These are phyloP conservation scores for Daboia siamensis DNA, from an alignment of 2,113 vertebrate genomes.

Conservation along the genomic window DNA sequence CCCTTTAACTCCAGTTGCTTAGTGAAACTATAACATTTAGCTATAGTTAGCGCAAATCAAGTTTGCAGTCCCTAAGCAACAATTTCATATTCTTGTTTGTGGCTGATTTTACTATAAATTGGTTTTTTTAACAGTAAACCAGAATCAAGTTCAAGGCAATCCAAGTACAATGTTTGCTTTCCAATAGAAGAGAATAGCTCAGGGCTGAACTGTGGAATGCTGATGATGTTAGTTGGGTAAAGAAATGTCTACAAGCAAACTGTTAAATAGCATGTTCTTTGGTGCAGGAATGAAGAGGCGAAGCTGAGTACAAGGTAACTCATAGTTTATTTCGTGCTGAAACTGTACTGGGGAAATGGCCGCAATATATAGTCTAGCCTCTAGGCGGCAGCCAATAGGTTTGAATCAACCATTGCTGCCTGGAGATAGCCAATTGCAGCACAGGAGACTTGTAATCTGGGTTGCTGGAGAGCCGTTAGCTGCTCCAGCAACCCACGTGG, in stretches of 20 bases:
- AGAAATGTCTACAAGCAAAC: background rate
- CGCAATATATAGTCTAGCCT: no score
- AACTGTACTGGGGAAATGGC: no score
- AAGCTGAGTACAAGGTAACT: no score
- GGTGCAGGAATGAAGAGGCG: no score
- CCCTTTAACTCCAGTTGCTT: background rate
- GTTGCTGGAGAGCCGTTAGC: no score
- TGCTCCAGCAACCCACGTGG: no score
- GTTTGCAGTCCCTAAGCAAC: background rate
- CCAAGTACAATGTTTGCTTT: background rate
- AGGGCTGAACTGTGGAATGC: background rate
- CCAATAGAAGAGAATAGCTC: background rate
- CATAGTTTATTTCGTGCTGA: no score
- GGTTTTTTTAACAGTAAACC: background rate
- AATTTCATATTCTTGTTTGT: background rate
- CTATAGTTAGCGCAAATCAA: background rate
- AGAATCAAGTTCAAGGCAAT: background rate
- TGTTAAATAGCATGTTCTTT: no score
- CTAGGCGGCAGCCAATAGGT: no score
- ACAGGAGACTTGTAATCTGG: no score
- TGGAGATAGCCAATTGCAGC: no score
- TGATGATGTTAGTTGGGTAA: background rate
- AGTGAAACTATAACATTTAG: background rate
- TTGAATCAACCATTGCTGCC: no score
- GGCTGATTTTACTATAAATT: background rate